Conservation (phyloP, 2,888 invertebrate genomes). For the Pachliopta kotzebuea region DNA sequence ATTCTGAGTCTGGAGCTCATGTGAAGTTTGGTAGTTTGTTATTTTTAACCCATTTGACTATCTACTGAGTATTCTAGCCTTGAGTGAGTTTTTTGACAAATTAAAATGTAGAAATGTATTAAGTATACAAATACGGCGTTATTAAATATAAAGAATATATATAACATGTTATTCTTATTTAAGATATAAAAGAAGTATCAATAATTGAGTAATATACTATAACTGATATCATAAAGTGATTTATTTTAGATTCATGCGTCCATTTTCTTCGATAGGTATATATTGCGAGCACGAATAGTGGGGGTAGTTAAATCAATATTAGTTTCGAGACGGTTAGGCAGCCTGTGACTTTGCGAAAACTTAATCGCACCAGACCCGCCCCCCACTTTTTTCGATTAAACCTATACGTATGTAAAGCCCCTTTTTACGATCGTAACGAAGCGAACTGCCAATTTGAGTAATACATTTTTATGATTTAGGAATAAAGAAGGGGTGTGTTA, state of each 20-base stretch:
- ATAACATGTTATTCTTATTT: too few species aligned
- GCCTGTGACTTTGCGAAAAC: conserved; percentile 37
- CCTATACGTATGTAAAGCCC: conserved; percentile 30
- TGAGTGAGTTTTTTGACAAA: too few species aligned
- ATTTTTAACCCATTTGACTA: too few species aligned
- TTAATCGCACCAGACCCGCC: conserved; percentile 27
- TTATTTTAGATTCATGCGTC: conserved; percentile 1
- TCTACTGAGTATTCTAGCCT: too few species aligned
- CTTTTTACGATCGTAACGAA: conserved; percentile 18
- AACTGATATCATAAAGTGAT: not conserved
- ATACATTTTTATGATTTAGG: conserved; percentile 27
- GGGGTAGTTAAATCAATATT: conserved; percentile 32
- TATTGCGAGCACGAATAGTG: conserved; percentile 21
- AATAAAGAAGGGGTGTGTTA: conserved; percentile 16
- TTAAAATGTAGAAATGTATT: too few species aligned
- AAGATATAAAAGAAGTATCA: too few species aligned
- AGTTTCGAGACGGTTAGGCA: conserved; percentile 29
- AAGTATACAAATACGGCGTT: too few species aligned
- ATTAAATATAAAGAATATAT: not conserved
- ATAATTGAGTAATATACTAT: not conserved
- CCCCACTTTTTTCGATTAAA: conserved; percentile 32
- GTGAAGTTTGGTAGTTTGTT: too few species aligned
- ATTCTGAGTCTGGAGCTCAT: too few species aligned
- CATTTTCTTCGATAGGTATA: conserved; percentile 11
- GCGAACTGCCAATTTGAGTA: conserved; percentile 20